phyloP scores from a whole-genome alignment of 2,888 invertebrate genomes.

The Ischnus inquisitorius region DNA sequence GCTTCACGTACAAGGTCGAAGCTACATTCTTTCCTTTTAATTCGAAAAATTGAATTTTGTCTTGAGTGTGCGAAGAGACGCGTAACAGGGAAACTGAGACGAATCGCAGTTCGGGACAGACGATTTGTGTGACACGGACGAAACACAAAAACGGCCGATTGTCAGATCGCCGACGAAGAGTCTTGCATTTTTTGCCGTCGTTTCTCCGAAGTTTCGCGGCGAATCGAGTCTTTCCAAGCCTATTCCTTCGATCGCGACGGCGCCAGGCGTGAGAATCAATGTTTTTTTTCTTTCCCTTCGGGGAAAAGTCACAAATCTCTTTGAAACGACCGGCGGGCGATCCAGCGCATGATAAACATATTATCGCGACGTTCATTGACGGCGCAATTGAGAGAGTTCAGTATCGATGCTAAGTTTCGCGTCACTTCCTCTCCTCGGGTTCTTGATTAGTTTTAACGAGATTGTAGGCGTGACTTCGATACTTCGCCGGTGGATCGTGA shows the following conservation, averaged over 20 bases:
- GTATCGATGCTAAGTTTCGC: slow-evolving; percentile 78
- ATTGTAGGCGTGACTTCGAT: slow-evolving; percentile 84
- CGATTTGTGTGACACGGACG: neutral
- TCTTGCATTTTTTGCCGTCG: neutral
- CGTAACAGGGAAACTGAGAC: slow-evolving; percentile 4
- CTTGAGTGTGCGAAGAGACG: neutral
- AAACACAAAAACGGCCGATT: neutral
- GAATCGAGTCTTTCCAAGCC: neutral
- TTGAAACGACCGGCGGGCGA: slow-evolving; percentile 22
- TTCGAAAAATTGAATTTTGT: neutral
- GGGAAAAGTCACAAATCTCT: neutral
- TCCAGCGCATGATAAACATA: slow-evolving; percentile 28
- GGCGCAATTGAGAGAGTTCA: slow-evolving; percentile 65
- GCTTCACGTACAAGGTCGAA: slow-evolving; percentile 37
- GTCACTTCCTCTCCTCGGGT: slow-evolving; percentile 84
- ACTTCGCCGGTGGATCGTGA: slow-evolving; percentile 83
- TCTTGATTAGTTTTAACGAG: slow-evolving; percentile 83
- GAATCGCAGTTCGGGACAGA: neutral
- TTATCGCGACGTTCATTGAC: slow-evolving; percentile 61
- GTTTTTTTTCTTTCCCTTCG: neutral
- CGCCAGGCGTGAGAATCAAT: neutral
- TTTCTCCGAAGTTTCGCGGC: neutral
- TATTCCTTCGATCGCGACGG: neutral
- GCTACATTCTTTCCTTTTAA: neutral
- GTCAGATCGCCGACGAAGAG: slow-evolving; percentile 6